Evolutionary conservation across 2,888 invertebrate genomes (phyloP).

Genomic region (Rhagium mordax): DNA sequence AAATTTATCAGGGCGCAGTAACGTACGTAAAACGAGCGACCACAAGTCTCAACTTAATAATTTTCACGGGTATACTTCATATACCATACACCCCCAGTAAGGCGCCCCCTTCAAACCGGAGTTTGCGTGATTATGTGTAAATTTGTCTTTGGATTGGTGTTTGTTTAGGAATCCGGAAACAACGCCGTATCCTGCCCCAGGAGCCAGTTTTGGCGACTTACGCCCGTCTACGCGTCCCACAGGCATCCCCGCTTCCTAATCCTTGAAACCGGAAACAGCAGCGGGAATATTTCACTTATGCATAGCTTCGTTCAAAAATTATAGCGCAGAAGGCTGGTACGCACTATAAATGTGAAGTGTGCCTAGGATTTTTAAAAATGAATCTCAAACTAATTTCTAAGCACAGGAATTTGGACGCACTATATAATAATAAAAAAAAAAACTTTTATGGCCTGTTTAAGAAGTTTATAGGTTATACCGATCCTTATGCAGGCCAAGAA

Average conservation of each 20-base stretch:
- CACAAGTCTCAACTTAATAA: slow-evolving; percentile 16
- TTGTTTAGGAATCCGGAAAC: slow-evolving; percentile 28
- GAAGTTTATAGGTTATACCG: too few relatives aligned
- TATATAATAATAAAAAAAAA: too few relatives aligned
- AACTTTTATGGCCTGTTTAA: too few relatives aligned
- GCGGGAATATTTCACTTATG: slow-evolving; percentile 3
- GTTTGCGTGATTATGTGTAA: slow-evolving; percentile 19
- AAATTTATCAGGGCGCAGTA: slow-evolving; percentile 6
- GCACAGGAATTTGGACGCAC: too few relatives aligned
- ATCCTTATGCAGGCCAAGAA: too few relatives aligned
- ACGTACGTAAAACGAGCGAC: slow-evolving; percentile 10
- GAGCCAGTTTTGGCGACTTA: slow-evolving; percentile 9
- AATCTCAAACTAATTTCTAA: too few relatives aligned
- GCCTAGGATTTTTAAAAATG: too few relatives aligned
- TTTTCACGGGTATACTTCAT: slow-evolving; percentile 3
- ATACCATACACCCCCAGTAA: neutral
- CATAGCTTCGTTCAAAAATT: neutral
- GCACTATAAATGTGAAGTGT: neutral
- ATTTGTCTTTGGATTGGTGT: slow-evolving; percentile 22
- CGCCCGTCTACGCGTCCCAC: neutral
- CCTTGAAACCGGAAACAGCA: neutral
- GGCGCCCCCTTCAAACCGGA: slow-evolving; percentile 15
- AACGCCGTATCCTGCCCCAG: neutral
- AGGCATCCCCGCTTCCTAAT: neutral
- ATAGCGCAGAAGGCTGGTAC: neutral